These are phyloP conservation scores for Chironomus striatipennis DNA, from an alignment of 1,140 invertebrate genomes.

Conservation along the genomic window DNA sequence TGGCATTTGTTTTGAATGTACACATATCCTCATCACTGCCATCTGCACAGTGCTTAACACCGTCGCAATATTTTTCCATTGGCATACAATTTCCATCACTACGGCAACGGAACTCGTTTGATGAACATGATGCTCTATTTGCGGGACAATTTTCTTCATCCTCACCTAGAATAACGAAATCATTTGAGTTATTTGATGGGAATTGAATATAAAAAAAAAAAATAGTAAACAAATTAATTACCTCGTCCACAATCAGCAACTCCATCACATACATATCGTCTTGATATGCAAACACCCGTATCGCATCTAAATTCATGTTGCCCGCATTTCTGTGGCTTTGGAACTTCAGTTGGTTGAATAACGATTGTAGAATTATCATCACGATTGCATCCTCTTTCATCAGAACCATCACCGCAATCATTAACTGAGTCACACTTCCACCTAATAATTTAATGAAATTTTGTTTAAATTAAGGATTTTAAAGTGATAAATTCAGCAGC, in stretches of 20 bases:
- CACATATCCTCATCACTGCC: slow-evolving; percentile 57
- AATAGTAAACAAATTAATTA: slow-evolving; percentile 26
- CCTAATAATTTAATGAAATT: background rate
- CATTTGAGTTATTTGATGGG: background rate
- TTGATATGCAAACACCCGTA: slow-evolving; percentile 58
- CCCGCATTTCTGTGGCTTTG: slow-evolving; percentile 32
- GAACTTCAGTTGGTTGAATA: slow-evolving; percentile 30
- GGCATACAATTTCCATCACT: slow-evolving; percentile 62
- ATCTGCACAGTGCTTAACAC: slow-evolving; percentile 63
- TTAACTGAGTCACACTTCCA: slow-evolving; percentile 44
- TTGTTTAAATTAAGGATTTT: background rate
- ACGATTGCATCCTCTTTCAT: slow-evolving; percentile 58
- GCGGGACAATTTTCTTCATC: slow-evolving; percentile 37
- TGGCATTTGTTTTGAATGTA: slow-evolving; percentile 28
- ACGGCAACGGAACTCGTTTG: slow-evolving; percentile 60
- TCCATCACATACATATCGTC: slow-evolving; percentile 56
- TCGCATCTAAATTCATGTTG: slow-evolving; percentile 30
- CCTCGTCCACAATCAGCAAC: slow-evolving; percentile 62
- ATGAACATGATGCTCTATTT: slow-evolving; percentile 35
- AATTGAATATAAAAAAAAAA: background rate
- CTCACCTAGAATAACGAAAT: slow-evolving; percentile 31
- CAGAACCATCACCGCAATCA: slow-evolving; percentile 71
- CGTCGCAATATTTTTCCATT: slow-evolving; percentile 54
- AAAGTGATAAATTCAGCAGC: slow-evolving; percentile 41
- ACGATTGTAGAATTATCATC: slow-evolving; percentile 30